These are phyloP conservation scores for Cliona cf. orientalis DNA, from an alignment of 37 sponge, comb jelly and placozoan genomes.

Conservation along the genomic window DNA sequence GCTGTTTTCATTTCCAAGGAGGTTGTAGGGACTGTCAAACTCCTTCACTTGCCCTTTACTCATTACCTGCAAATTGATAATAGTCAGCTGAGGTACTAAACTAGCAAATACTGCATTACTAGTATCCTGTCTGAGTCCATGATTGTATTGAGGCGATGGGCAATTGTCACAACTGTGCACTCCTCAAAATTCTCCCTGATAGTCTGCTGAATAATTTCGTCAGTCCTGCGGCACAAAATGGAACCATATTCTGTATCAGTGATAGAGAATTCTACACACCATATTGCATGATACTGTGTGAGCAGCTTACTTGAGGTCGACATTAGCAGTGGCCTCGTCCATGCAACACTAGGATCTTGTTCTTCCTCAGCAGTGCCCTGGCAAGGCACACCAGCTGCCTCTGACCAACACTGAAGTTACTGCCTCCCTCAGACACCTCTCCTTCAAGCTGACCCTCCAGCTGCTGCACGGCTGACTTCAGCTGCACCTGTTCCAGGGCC, in stretches of 20 bases:
- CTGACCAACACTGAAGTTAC: slow-evolving; percentile 89
- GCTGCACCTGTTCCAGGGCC: slow-evolving; percentile 77
- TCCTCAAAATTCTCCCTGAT: slow-evolving; percentile 78
- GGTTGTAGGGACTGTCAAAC: too few species aligned
- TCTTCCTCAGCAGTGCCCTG: slow-evolving; percentile 80
- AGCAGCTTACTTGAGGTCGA: slow-evolving; percentile 70
- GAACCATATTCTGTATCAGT: background rate
- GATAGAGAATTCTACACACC: background rate
- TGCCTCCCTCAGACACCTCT: slow-evolving; percentile 75
- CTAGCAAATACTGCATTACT: too few species aligned
- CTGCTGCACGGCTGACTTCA: slow-evolving; percentile 66
- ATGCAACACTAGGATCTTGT: slow-evolving; percentile 81
- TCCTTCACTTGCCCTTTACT: too few species aligned
- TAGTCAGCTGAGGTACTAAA: too few species aligned
- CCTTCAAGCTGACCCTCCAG: slow-evolving; percentile 62
- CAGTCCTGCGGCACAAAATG: slow-evolving; percentile 66
- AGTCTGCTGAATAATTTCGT: slow-evolving; percentile 86
- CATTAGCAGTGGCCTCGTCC: slow-evolving; percentile 93
- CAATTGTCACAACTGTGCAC: slow-evolving; percentile 93
- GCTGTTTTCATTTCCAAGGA: too few species aligned
- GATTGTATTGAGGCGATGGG: slow-evolving; percentile 93
- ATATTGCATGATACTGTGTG: too few species aligned
- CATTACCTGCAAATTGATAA: too few species aligned
- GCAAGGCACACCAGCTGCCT: slow-evolving; percentile 86
- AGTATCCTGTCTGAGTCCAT: slow-evolving; percentile 89